phyloP scores from a whole-genome alignment of 2,113 vertebrate genomes.

The Dicentrarchus labrax region DNA sequence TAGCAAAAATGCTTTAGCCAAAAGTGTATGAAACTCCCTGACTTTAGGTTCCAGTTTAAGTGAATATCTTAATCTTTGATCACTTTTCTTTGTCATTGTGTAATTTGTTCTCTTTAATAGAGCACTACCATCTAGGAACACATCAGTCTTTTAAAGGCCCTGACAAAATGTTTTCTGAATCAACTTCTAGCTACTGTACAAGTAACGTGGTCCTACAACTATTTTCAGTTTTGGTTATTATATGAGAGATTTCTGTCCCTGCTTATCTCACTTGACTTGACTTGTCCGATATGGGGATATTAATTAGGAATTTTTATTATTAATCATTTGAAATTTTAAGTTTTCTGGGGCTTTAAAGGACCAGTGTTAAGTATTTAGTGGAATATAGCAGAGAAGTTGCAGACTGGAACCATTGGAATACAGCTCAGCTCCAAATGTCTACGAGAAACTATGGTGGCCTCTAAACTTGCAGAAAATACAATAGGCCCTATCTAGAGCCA shows the following conservation, averaged over 20 bases:
- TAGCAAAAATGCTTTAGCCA: not conserved
- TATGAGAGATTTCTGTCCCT: not conserved
- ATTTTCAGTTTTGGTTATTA: not conserved
- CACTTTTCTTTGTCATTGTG: not conserved
- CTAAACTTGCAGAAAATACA: too few relatives aligned
- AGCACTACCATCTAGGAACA: not conserved
- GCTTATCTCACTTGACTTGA: not conserved
- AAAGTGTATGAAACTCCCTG: not conserved
- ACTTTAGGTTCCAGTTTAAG: not conserved
- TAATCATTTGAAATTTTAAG: not conserved
- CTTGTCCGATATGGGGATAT: not conserved
- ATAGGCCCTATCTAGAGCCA: too few relatives aligned
- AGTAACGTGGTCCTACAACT: not conserved
- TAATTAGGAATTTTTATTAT: not conserved
- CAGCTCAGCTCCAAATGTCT: too few relatives aligned
- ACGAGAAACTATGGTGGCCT: too few relatives aligned
- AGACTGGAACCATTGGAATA: too few relatives aligned
- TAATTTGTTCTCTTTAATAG: not conserved
- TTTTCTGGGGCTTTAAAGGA: not conserved
- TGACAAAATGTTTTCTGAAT: not conserved
- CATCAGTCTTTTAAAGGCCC: not conserved
- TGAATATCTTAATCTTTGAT: too few relatives aligned
- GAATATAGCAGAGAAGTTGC: too few relatives aligned
- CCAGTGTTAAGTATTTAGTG: too few relatives aligned
- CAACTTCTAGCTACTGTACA: not conserved